These are phyloP conservation scores for Limnephilus lunatus DNA, from an alignment of 2,888 invertebrate species.

Conservation along the genomic window DNA sequence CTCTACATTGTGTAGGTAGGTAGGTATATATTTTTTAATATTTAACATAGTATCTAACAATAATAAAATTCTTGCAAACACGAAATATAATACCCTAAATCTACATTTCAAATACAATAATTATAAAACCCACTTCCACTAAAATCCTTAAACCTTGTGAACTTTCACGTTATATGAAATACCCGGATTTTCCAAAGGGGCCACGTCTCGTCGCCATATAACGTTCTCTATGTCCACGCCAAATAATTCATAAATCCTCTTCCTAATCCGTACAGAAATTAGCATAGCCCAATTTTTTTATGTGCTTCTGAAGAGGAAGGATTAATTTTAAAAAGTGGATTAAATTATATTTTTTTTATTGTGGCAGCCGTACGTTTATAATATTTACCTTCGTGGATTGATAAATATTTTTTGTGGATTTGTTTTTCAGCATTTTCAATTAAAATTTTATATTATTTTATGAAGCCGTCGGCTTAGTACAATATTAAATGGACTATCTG, in stretches of 20 bases:
- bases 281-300: background rate
- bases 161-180: background rate
- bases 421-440: background rate
- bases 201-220: too few relatives aligned
- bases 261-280: background rate
- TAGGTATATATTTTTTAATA: too few relatives aligned
- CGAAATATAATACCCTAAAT: background rate
- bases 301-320: background rate
- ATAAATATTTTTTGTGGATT: background rate
- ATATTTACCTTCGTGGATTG: background rate
- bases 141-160: background rate
- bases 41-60: too few relatives aligned
- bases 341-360: background rate
- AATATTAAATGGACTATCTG: background rate
- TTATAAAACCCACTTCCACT: background rate
- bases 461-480: background rate
- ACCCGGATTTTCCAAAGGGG: background rate
- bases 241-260: background rate
- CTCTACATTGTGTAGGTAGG: too few relatives aligned
- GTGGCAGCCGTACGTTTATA: background rate
- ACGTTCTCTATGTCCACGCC: background rate
- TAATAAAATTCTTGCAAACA: too few relatives aligned
- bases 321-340: background rate
- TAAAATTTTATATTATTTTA: background rate
- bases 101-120: background rate